Evolutionary conservation across 1,140 invertebrate genomes (phyloP).

Genomic region (Procambarus virginalis): DNA sequence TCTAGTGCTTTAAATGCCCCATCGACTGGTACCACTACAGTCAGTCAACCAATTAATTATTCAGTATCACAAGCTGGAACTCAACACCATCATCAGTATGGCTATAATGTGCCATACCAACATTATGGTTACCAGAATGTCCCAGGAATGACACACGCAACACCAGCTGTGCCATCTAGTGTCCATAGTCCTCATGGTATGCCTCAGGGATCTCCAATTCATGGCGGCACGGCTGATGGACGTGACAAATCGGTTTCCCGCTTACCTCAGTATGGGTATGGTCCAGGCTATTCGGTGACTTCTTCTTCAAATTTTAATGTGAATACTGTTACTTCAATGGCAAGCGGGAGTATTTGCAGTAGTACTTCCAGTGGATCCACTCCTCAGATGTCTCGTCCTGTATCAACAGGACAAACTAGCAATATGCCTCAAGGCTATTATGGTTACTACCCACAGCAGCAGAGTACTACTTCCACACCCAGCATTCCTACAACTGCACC

Average conservation of each 20-base stretch:
- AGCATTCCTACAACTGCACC: background rate
- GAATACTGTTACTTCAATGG: background rate
- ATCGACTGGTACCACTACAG: conserved; percentile 14
- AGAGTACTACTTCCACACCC: conserved; percentile 4
- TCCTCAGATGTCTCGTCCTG: background rate
- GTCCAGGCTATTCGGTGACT: background rate
- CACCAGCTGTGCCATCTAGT: conserved; percentile 10
- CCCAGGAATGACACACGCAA: background rate
- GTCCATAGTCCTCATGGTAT: background rate
- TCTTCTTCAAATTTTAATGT: background rate
- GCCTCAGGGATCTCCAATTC: background rate
- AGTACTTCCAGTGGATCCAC: background rate
- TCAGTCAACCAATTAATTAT: background rate
- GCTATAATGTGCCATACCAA: conserved; percentile 18
- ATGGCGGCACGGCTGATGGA: background rate
- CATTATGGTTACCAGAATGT: conserved; percentile 41
- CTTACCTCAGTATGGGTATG: conserved; percentile 12
- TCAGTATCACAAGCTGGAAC: background rate
- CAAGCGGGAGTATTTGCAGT: background rate
- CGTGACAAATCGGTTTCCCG: background rate
- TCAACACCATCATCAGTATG: conserved; percentile 17
- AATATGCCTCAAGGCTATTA: conserved; percentile 35
- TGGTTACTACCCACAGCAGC: conserved; percentile 53
- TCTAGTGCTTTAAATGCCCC: background rate
- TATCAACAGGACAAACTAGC: background rate